Conservation (phyloP, 92 coral and sea anemone genomes). For the Porites lobata region DNA sequence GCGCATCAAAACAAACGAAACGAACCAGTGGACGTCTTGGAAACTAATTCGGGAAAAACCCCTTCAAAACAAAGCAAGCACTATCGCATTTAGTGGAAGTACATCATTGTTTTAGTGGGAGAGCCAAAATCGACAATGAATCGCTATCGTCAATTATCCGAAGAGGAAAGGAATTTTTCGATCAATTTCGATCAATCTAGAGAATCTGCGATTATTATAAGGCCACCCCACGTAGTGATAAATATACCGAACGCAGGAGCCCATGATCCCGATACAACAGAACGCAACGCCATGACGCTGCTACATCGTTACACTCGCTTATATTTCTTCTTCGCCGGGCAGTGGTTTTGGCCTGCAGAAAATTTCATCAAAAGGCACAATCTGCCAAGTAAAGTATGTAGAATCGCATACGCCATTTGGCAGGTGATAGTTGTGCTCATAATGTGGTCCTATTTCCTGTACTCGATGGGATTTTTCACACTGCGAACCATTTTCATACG, state of each 20-base stretch:
- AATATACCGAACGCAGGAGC: background rate
- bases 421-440: constrained; percentile 8
- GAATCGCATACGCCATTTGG: constrained; percentile 18
- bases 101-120: background rate
- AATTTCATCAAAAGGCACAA: background rate
- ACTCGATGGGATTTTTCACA: constrained; percentile 49
- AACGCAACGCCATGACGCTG: background rate
- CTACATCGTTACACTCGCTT: background rate
- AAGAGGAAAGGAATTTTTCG: background rate
- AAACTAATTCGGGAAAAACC: background rate
- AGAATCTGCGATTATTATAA: background rate
- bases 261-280: background rate
- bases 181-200: background rate
- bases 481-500: constrained; percentile 1
- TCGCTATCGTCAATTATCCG: background rate
- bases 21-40: background rate
- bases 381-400: constrained; percentile 2
- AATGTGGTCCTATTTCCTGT: constrained; percentile 50
- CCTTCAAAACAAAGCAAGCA: background rate
- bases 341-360: constrained; percentile 43
- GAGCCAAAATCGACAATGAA: background rate
- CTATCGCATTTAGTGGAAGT: too few relatives aligned
- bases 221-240: background rate
- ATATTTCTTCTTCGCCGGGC: constrained; percentile 36
- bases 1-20: background rate